Evolutionary conservation across 2,797 vertebrate species (phyloP), one percentile per base, ranked within the genome.

Genomic region (Parauchenoglanis ngamensis): DNA sequence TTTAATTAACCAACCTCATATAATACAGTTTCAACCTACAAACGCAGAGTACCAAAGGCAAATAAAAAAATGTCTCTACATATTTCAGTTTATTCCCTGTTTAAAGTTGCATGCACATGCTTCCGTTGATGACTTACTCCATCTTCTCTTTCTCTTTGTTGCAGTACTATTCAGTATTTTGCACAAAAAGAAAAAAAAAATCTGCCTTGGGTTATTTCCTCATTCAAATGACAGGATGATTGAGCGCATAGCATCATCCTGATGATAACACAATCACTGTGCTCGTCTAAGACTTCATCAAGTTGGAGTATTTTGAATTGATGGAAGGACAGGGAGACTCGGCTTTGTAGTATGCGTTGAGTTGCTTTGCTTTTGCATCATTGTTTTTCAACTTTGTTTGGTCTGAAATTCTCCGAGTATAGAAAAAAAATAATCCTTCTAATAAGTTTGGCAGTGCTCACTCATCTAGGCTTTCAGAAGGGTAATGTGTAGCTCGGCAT

Each of bases 331-430:
- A 25, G 59, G 63, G 17, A 54, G 63, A 54, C 59, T 35, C 77
- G 4, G 17, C 46, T 68, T 83, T 83, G 65, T 83, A 68, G 17
- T 13, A 35, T 3, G 65, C 10, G 19, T 65, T 0, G 59, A 82
- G 80, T 83, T 68, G 63, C 81, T 68, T 83, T 54, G 81, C 46
- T 68, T 83, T 83, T 83, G 81, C 81, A 68, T 83, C 81, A 83
- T 83, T 68, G 46, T 68, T 83, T 83, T 83, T 83, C 80, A 67
- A 67, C 44, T 67, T 52, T 40, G 40, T 83, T 65, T 82, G 61
- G 23, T 61, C 78, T n/a, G 79, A 81, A 59, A 49, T 28, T 44
- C 40, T 21, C 13, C 0, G n/a, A 10, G 79, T 49, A 49, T 49
- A 6, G 3, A 23, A 23, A 21, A 79, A 15, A 65, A 49, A 81